Evolutionary conservation across 2,113 vertebrate genomes (phyloP).

Genomic region (Argyrosomus japonicus): DNA sequence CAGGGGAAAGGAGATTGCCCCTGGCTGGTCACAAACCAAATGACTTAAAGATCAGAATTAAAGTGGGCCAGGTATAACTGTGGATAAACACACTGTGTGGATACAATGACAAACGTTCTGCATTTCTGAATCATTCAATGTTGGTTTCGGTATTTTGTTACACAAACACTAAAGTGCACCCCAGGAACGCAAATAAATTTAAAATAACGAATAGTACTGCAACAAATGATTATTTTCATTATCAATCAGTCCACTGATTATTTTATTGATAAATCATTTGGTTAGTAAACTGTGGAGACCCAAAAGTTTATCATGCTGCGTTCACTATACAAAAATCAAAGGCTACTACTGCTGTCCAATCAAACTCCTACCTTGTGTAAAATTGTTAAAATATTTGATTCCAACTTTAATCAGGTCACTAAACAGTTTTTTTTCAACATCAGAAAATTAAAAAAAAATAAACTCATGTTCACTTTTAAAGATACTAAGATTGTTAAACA

Average conservation of each 20-base stretch:
- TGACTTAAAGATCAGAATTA: constrained; percentile 52
- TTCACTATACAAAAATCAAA: not conserved
- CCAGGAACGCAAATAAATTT: not conserved
- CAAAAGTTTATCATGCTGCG: not conserved
- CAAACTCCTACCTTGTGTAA: not conserved
- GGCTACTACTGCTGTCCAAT: no score
- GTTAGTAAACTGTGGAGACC: not conserved
- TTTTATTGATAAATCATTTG: not conserved
- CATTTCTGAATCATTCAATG: constrained; percentile 1
- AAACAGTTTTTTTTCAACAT: not conserved
- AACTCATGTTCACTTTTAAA: not conserved
- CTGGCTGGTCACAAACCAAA: constrained; percentile 58
- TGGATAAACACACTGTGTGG: constrained; percentile 14
- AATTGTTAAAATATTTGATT: not conserved
- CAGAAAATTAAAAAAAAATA: not conserved
- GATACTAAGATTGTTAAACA: not conserved
- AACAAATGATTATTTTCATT: not conserved
- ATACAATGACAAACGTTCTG: not conserved
- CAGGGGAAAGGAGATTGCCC: constrained; percentile 46
- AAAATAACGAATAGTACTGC: not conserved
- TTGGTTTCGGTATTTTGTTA: not conserved
- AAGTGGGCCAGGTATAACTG: constrained; percentile 15
- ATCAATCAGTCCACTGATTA: not conserved
- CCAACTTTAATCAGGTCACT: not conserved
- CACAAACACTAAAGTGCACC: not conserved